A percentile compares a stretch with the other conserved stretches of the same genome.
These are phyloP conservation scores for Channallabes apus DNA, from an alignment of 2,797 vertebrate species.

Conservation along the genomic window DNA sequence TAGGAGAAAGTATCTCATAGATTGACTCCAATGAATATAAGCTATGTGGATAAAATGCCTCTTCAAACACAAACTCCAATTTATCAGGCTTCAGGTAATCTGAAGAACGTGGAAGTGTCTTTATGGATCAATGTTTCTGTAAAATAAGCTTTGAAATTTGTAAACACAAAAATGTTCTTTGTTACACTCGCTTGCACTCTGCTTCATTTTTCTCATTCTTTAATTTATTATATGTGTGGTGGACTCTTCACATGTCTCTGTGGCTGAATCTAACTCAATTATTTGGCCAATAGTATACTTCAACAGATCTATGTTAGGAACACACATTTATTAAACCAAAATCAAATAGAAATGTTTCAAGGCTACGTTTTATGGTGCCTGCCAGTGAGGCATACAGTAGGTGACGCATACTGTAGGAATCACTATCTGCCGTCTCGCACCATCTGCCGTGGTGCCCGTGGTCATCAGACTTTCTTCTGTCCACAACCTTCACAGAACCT, in stretches of 20 bases:
- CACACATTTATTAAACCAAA: not conserved
- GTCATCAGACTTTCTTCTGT: no score
- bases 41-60: conserved; percentile 5
- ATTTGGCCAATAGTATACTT: not conserved
- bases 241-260: not conserved
- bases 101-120: not conserved
- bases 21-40: not conserved
- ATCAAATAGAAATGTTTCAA: not conserved
- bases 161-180: not conserved
- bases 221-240: not conserved
- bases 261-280: not conserved
- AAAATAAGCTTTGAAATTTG: not conserved
- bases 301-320: not conserved
- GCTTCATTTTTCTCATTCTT: not conserved
- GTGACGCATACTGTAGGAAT: no score
- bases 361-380: no score
- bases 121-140: not conserved
- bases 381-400: no score
- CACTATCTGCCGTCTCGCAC: no score
- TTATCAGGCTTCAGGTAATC: not conserved
- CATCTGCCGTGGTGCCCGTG: no score
- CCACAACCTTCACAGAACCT: no score
- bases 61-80: not conserved
- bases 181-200: no score
- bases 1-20: conserved; percentile 10